A percentile compares a stretch with the other conserved stretches of the same genome.
Conservation (phyloP, 92 coral and sea anemone species). For the Pocillopora grandis region DNA sequence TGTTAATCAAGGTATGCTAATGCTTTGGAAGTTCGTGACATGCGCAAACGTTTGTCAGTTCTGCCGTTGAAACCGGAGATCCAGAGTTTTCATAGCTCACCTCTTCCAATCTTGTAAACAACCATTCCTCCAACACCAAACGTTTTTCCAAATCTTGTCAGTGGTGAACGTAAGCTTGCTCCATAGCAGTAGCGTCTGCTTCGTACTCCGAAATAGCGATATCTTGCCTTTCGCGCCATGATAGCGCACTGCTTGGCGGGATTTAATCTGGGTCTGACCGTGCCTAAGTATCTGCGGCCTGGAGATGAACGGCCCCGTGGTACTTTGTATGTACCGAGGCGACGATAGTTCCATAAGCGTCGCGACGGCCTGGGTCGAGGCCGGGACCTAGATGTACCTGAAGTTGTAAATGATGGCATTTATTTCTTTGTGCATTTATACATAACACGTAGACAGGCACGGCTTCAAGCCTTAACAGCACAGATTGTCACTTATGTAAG, state of each 20-base stretch:
- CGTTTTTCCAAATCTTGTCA: conserved; percentile 33
- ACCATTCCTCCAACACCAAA: conserved; percentile 16
- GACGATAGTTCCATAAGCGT: conserved; percentile 42
- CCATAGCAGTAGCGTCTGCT: conserved; percentile 37
- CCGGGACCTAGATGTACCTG: conserved; percentile 17
- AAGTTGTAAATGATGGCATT: neutral
- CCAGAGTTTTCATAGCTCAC: neutral
- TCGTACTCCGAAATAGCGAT: conserved; percentile 33
- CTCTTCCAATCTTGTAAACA: conserved; percentile 44
- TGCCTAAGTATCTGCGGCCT: conserved; percentile 29
- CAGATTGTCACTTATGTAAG: no score
- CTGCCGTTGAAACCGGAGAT: neutral
- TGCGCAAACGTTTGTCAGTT: neutral
- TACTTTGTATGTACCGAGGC: conserved; percentile 24
- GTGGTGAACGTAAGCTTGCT: neutral
- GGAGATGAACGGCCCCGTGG: conserved; percentile 2
- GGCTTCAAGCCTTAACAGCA: neutral
- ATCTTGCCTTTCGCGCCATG: conserved; percentile 31
- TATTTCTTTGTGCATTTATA: neutral
- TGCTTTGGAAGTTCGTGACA: neutral
- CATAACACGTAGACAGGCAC: neutral
- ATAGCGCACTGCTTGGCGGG: conserved; percentile 35
- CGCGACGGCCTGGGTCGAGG: conserved; percentile 28
- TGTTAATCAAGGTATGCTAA: no score
- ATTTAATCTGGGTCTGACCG: conserved; percentile 4